phyloP scores from a whole-genome alignment of 2,888 invertebrate species.

The Meta bourneti region DNA sequence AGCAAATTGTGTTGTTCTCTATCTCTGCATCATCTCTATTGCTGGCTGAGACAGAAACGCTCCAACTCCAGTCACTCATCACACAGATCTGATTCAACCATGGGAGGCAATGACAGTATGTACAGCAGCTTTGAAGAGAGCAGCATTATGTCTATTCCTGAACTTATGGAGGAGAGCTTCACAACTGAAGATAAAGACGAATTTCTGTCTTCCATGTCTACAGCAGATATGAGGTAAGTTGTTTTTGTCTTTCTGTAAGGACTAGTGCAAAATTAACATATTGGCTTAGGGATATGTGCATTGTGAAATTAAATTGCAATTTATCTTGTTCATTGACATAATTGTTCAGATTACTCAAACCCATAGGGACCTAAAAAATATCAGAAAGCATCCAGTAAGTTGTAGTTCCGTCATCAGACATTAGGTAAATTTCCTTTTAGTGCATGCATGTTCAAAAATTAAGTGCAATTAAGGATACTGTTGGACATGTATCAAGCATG shows the following conservation, averaged over 20 bases:
- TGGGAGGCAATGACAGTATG: slow-evolving; percentile 55
- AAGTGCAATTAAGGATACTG: no score
- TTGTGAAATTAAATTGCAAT: no score
- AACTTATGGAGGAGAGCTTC: slow-evolving; percentile 39
- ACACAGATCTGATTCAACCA: slow-evolving; percentile 26
- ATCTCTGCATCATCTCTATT: slow-evolving; percentile 45
- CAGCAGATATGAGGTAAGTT: slow-evolving; percentile 30
- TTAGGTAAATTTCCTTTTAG: no score
- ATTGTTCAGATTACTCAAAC: no score
- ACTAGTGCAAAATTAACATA: no score
- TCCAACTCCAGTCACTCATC: slow-evolving; percentile 56
- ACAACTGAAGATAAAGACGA: slow-evolving; percentile 55
- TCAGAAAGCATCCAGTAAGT: no score
- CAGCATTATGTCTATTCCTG: slow-evolving; percentile 54
- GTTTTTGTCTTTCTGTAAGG: background rate
- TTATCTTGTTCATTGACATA: no score
- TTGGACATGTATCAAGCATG: no score
- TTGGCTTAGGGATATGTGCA: background rate
- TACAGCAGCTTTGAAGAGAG: slow-evolving; percentile 64
- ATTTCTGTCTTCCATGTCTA: slow-evolving; percentile 31
- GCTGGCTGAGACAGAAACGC: slow-evolving; percentile 52
- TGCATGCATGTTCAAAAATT: no score
- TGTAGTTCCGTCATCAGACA: no score
- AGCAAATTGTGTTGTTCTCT: slow-evolving; percentile 1
- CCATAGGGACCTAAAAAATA: no score